These are phyloP conservation scores for Ambastaia sidthimunki DNA, from an alignment of 2,797 vertebrate genomes.

Conservation along the genomic window DNA sequence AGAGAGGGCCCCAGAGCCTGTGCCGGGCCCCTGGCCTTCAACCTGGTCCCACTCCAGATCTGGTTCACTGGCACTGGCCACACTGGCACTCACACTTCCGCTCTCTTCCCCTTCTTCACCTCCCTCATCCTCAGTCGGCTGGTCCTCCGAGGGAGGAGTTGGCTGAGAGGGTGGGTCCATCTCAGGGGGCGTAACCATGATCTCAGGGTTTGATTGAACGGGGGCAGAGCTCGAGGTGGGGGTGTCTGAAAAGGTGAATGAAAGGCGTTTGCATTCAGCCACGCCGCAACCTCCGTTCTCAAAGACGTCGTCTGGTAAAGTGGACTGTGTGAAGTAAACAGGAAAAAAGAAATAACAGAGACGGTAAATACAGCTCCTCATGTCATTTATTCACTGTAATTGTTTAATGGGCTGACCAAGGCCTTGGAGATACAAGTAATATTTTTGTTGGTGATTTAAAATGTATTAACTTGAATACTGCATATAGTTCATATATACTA, in stretches of 20 bases:
- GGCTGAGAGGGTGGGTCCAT: conserved; percentile 65
- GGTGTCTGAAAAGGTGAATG: conserved; percentile 86
- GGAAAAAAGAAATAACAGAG: conserved; percentile 9
- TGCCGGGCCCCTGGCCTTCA: conserved; percentile 68
- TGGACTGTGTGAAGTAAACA: conserved; percentile 76
- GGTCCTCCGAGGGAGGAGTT: conserved; percentile 63
- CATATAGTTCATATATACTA: background rate
- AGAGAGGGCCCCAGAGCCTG: conserved; percentile 65
- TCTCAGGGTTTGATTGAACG: conserved; percentile 85
- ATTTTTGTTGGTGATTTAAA: background rate
- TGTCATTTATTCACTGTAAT: background rate
- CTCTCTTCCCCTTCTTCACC: conserved; percentile 67
- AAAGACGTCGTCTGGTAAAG: conserved; percentile 90
- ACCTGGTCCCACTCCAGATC: conserved; percentile 78
- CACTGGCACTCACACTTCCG: conserved; percentile 70
- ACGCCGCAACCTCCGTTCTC: conserved; percentile 80
- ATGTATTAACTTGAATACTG: background rate
- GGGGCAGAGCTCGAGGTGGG: conserved; percentile 70
- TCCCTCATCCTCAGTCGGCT: conserved; percentile 69
- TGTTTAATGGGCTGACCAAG: background rate
- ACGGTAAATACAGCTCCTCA: background rate
- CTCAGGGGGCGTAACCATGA: conserved; percentile 83
- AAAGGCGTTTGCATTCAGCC: conserved; percentile 86
- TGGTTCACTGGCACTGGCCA: conserved; percentile 69
- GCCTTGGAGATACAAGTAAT: background rate